phyloP scores from a whole-genome alignment of 2,888 invertebrate genomes.

The Drosophila prostipennis region DNA sequence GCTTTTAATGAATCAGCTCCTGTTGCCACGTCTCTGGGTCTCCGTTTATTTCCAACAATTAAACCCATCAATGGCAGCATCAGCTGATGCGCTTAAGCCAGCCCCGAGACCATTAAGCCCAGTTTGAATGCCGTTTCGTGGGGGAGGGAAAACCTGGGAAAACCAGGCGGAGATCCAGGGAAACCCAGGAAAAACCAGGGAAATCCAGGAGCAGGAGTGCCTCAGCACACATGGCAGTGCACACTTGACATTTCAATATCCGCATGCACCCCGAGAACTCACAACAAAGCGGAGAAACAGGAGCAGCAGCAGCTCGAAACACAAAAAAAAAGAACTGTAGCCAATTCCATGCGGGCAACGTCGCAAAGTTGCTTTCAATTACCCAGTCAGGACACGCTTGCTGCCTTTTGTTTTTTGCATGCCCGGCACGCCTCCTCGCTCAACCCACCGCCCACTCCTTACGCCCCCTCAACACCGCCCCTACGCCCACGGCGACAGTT shows the following conservation, averaged over 20 bases:
- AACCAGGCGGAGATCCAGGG: neutral
- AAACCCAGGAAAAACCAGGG: neutral
- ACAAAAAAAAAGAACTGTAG: constrained; percentile 47
- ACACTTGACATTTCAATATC: constrained; percentile 75
- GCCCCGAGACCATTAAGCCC: constrained; percentile 52
- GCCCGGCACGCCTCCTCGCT: constrained; percentile 56
- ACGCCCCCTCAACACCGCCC: constrained; percentile 3
- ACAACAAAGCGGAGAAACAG: constrained; percentile 41
- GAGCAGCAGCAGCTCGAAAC: constrained; percentile 25
- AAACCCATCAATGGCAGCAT: constrained; percentile 55
- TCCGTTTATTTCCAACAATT: constrained; percentile 49
- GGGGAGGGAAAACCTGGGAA: neutral
- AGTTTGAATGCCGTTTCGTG: constrained; percentile 23
- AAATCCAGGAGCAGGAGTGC: constrained; percentile 17
- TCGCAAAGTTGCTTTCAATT: constrained; percentile 80
- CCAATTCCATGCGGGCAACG: constrained; percentile 70
- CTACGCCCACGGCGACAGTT: constrained; percentile 34
- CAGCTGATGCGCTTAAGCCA: constrained; percentile 51
- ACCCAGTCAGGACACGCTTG: constrained; percentile 73
- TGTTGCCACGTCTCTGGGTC: constrained; percentile 12
- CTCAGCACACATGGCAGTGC: constrained; percentile 53
- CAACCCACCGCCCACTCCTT: constrained; percentile 39
- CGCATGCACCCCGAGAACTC: constrained; percentile 54
- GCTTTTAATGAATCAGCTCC: constrained; percentile 46
- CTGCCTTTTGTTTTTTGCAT: constrained; percentile 65